phyloP scores from a whole-genome alignment of 1,140 invertebrate genomes.

The Melanaphis sacchari region DNA sequence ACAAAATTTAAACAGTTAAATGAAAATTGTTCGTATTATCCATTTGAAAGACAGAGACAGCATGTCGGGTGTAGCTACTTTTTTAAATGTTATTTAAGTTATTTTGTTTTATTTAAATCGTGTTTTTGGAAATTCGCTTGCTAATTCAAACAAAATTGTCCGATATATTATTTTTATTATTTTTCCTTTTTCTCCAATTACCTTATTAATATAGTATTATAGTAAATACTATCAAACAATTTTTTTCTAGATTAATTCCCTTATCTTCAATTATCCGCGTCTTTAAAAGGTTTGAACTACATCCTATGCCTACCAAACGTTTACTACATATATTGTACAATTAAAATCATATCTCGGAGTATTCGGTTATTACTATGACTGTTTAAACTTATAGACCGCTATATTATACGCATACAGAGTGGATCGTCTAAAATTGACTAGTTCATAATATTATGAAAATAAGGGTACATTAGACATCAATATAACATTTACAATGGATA shows the following conservation, averaged over 20 bases:
- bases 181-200: neutral
- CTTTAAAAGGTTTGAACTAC: neutral
- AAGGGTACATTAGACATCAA: neutral
- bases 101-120: neutral
- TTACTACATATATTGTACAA: neutral
- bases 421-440: neutral
- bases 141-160: neutral
- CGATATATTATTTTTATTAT: neutral
- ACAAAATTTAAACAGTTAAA: neutral
- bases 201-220: neutral
- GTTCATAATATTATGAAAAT: neutral
- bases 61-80: neutral
- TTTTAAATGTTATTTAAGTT: neutral
- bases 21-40: neutral
- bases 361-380: neutral
- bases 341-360: neutral
- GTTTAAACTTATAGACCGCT: neutral
- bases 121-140: neutral
- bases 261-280: neutral
- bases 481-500: neutral
- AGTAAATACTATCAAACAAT: neutral
- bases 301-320: neutral
- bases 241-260: neutral
- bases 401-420: neutral
- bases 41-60: neutral